Evolutionary conservation across 2,888 invertebrate genomes (phyloP).

Genomic region (Macropis europaea): DNA sequence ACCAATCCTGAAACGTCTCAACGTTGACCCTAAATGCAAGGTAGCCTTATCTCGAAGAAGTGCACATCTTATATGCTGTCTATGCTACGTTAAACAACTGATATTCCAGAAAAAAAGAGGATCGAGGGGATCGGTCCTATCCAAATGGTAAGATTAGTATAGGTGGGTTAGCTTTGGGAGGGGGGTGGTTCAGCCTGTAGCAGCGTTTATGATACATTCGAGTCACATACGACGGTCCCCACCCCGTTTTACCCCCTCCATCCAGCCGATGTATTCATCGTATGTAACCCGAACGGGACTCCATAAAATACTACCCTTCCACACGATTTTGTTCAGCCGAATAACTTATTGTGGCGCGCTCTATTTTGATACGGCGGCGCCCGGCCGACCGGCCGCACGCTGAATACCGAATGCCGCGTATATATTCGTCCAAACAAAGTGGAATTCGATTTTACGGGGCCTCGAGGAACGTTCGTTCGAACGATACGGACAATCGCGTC

Average conservation of each 20-base stretch:
- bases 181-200: constrained; percentile 33
- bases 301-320: constrained; percentile 77
- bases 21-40: no score
- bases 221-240: constrained; percentile 71
- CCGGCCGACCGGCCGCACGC: constrained; percentile 59
- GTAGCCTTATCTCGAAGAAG: no score
- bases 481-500: constrained; percentile 67
- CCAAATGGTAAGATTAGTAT: constrained; percentile 57
- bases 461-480: constrained; percentile 50
- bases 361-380: constrained; percentile 76
- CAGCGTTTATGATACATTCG: constrained; percentile 71
- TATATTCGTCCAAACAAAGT: constrained; percentile 72
- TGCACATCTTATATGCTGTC: no score
- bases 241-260: constrained; percentile 35
- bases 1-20: no score
- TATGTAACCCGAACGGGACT: constrained; percentile 78
- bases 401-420: constrained; percentile 74
- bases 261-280: constrained; percentile 78
- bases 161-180: constrained; percentile 31
- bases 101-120: no score
- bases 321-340: constrained; percentile 76
- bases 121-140: constrained; percentile 34
- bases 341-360: constrained; percentile 78
- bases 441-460: constrained; percentile 68
- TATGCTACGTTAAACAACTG: no score